Conservation (phyloP, 2,888 invertebrate species). For the Hofmannophila pseudospretella region DNA sequence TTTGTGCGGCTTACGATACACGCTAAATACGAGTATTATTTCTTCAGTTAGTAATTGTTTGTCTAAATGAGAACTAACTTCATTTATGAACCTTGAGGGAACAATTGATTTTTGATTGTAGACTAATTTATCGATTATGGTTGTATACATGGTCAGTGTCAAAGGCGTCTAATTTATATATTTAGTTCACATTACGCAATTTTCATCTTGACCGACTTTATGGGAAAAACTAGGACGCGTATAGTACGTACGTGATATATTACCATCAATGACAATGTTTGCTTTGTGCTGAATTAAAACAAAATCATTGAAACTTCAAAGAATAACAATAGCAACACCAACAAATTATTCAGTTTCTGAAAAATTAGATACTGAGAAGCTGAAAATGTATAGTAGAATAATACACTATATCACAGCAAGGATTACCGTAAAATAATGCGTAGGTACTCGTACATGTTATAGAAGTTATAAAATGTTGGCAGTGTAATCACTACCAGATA, state of each 20-base stretch:
- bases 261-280: conserved; percentile 11
- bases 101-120: conserved; percentile 30
- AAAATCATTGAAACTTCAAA: not conserved
- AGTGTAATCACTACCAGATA: too few species aligned
- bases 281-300: not conserved
- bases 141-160: conserved; percentile 31
- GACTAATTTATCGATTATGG: conserved; percentile 19
- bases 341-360: too few species aligned
- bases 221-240: conserved; percentile 40
- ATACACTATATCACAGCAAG: too few species aligned
- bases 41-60: too few species aligned
- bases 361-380: not conserved
- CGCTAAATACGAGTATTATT: too few species aligned
- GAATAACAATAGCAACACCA: not conserved
- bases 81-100: conserved; percentile 30
- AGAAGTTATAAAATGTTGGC: too few species aligned
- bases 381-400: too few species aligned
- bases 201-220: conserved; percentile 50
- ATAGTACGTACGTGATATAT: conserved; percentile 19
- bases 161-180: conserved; percentile 34
- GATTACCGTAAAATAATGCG: too few species aligned
- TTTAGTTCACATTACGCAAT: conserved; percentile 31
- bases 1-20: too few species aligned
- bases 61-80: too few species aligned
- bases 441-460: too few species aligned